A percentile compares a stretch with the other conserved stretches of the same genome.
phyloP scores from a whole-genome alignment of 2,113 vertebrate species.

The Eudyptes chrysolophus region DNA sequence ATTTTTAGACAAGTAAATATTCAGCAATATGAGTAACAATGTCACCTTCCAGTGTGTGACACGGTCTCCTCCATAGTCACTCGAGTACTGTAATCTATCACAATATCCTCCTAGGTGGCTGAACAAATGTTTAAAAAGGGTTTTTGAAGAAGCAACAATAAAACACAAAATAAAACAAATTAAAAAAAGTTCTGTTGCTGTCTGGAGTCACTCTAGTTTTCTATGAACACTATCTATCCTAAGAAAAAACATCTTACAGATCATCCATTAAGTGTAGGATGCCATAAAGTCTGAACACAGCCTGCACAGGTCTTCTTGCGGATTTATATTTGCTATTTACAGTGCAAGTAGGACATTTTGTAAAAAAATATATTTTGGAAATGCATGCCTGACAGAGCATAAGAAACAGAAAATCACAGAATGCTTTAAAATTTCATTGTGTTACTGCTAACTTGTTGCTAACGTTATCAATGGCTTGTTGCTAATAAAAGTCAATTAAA shows the following conservation, averaged over 20 bases:
- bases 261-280: neutral
- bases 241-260: neutral
- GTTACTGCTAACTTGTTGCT: neutral
- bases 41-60: neutral
- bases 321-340: neutral
- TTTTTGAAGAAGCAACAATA: neutral
- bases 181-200: neutral
- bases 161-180: neutral
- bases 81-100: neutral
- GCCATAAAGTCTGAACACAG: neutral
- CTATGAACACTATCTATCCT: neutral
- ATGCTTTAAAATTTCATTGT: neutral
- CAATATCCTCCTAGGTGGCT: neutral
- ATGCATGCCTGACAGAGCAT: neutral
- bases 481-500: conserved; percentile 28
- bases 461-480: neutral
- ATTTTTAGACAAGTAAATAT: neutral
- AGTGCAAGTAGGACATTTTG: neutral
- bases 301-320: neutral
- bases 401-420: neutral
- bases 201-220: neutral
- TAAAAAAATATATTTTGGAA: neutral
- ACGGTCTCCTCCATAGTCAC: neutral
- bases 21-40: neutral
- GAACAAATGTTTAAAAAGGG: neutral